Evolutionary conservation across 2,113 vertebrate species (phyloP).

Genomic region (Chloroceryle aenea): DNA sequence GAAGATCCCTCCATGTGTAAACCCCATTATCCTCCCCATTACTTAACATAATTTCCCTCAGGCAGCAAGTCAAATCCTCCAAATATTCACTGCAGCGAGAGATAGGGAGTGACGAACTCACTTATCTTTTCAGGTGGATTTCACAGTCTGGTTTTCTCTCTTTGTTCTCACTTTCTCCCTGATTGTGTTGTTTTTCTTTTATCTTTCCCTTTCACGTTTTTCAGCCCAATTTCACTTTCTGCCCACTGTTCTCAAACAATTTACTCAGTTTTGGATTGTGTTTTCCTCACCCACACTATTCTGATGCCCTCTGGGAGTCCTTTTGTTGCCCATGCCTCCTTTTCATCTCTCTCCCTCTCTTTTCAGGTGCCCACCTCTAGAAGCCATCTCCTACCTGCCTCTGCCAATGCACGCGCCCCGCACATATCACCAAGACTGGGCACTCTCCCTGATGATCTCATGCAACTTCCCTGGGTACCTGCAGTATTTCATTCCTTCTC

Average conservation of each 20-base stretch:
- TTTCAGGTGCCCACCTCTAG: neutral
- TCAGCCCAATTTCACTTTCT: neutral
- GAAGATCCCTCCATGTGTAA: slow-evolving; percentile 12
- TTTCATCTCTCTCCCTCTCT: neutral
- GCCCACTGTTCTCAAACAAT: neutral
- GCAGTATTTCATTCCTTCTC: neutral
- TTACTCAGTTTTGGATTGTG: neutral
- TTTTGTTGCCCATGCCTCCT: neutral
- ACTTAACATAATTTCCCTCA: slow-evolving; percentile 31
- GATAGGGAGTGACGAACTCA: neutral
- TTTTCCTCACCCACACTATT: neutral
- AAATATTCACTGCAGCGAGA: neutral
- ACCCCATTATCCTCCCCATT: slow-evolving; percentile 7
- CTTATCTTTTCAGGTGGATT: slow-evolving; percentile 21
- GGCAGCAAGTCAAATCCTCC: slow-evolving; percentile 24
- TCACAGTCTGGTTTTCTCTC: slow-evolving; percentile 9
- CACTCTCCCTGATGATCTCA: neutral
- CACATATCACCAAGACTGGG: neutral
- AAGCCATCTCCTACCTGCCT: neutral
- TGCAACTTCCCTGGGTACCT: neutral
- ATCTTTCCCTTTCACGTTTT: neutral
- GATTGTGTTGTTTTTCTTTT: slow-evolving; percentile 7
- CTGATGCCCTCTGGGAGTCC: neutral
- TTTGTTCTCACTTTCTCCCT: slow-evolving; percentile 17
- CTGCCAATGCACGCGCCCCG: fast-evolving